Conservation (phyloP, 2,113 vertebrate genomes). For the Cebus imitator region DNA sequence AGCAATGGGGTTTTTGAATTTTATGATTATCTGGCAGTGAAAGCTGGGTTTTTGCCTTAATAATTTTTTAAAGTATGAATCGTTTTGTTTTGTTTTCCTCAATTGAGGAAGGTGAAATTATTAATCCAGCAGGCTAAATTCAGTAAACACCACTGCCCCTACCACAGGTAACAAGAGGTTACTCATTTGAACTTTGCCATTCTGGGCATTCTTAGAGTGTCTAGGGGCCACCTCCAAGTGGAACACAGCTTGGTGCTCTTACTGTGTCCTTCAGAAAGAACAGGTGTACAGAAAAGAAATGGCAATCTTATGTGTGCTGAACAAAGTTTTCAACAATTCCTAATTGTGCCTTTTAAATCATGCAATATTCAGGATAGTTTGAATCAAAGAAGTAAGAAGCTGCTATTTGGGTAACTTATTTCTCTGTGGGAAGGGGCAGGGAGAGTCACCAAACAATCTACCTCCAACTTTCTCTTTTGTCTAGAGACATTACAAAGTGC, state of each 20-base stretch:
- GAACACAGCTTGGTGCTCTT: constrained; percentile 73
- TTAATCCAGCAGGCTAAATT: constrained; percentile 80
- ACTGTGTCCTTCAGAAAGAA: constrained; percentile 78
- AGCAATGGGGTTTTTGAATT: constrained; percentile 76
- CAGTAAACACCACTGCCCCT: constrained; percentile 78
- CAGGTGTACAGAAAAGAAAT: constrained; percentile 76
- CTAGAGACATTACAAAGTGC: constrained; percentile 87
- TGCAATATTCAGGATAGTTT: constrained; percentile 84
- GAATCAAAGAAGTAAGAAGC: constrained; percentile 82
- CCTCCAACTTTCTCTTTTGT: constrained; percentile 90
- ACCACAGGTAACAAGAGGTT: constrained; percentile 82
- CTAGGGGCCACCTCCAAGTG: constrained; percentile 75
- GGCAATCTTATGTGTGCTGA: constrained; percentile 81
- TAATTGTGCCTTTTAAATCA: constrained; percentile 85
- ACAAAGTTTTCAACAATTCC: constrained; percentile 79
- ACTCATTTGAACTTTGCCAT: constrained; percentile 79
- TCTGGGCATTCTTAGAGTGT: constrained; percentile 74
- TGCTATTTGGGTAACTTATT: constrained; percentile 83
- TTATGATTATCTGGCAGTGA: constrained; percentile 76
- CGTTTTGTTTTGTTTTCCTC: constrained; percentile 78
- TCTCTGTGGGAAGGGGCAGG: constrained; percentile 59
- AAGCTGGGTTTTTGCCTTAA: constrained; percentile 82
- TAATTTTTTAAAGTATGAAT: constrained; percentile 79
- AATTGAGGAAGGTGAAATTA: constrained; percentile 77
- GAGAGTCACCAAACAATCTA: constrained; percentile 88